These are phyloP conservation scores for Lagocephalus sceleratus DNA, from an alignment of 2,797 vertebrate genomes.

Conservation along the genomic window DNA sequence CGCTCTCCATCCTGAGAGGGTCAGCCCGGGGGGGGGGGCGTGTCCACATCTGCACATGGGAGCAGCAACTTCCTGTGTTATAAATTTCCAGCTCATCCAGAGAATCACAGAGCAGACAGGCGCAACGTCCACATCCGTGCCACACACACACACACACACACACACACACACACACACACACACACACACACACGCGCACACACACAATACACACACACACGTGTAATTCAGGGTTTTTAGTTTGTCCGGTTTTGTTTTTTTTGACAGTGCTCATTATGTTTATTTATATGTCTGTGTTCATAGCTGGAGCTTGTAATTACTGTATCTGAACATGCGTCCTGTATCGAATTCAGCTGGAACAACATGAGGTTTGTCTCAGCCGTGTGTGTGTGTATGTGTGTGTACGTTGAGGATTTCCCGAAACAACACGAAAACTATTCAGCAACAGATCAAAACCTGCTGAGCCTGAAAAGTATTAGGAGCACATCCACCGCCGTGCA, in stretches of 20 bases:
- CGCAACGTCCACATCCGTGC: conserved; percentile 27
- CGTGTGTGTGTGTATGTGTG: conserved; percentile 16
- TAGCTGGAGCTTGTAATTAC: conserved; percentile 72
- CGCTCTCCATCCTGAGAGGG: conserved; percentile 67
- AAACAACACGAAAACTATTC: conserved; percentile 56
- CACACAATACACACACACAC: conserved; percentile 10
- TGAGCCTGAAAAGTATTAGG: conserved; percentile 44
- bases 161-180: conserved; percentile 13
- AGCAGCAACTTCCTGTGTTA: conserved; percentile 34
- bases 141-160: conserved; percentile 21
- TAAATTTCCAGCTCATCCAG: conserved; percentile 66
- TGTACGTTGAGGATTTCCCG: conserved; percentile 26
- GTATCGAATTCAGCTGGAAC: conserved; percentile 63
- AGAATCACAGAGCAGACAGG: conserved; percentile 56
- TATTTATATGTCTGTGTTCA: conserved; percentile 75
- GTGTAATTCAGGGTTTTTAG: conserved; percentile 68
- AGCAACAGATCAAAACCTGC: conserved; percentile 47
- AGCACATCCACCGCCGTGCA: conserved; percentile 19
- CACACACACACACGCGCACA: conserved; percentile 17
- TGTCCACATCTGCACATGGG: conserved; percentile 49
- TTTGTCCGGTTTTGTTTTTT: conserved; percentile 65
- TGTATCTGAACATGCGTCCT: conserved; percentile 60
- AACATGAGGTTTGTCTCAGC: conserved; percentile 52
- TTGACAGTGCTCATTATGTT: conserved; percentile 79
- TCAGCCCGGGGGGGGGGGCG: conserved; percentile 55